phyloP scores from a whole-genome alignment of 1,140 invertebrate genomes.

The Tetramorium simillimum region DNA sequence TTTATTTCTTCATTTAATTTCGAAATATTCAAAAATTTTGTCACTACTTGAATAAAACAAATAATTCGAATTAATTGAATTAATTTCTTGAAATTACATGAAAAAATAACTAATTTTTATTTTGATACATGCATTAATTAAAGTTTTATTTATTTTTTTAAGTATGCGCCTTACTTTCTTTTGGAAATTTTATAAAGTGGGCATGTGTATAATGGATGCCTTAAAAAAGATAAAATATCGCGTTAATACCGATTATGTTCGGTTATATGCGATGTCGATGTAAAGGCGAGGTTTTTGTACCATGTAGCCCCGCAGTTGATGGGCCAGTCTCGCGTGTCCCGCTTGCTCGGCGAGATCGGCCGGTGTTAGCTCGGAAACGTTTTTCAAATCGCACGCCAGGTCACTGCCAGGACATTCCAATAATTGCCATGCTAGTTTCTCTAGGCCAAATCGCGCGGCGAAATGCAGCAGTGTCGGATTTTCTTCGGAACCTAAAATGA shows the following conservation, averaged over 20 bases:
- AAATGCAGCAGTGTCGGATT: slow-evolving; percentile 95
- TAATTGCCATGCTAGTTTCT: slow-evolving; percentile 92
- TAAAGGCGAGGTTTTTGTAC: slow-evolving; percentile 83
- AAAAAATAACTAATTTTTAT: not conserved
- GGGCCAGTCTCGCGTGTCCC: slow-evolving; percentile 89
- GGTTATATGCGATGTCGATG: slow-evolving; percentile 66
- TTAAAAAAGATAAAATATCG: slow-evolving; percentile 61
- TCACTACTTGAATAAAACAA: not conserved
- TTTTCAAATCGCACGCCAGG: slow-evolving; percentile 91
- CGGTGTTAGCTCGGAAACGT: slow-evolving; percentile 91
- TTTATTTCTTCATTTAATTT: not conserved
- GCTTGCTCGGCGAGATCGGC: slow-evolving; percentile 92
- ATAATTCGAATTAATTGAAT: too few relatives aligned
- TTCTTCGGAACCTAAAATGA: slow-evolving; percentile 89
- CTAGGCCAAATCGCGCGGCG: slow-evolving; percentile 93
- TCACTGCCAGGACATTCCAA: slow-evolving; percentile 94
- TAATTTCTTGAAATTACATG: not conserved
- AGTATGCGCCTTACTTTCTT: not conserved
- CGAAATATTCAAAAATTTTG: not conserved
- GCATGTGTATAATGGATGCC: not conserved
- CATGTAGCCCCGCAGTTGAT: slow-evolving; percentile 91
- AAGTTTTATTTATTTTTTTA: not conserved
- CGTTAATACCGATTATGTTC: slow-evolving; percentile 63
- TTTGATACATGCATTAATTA: slow-evolving; percentile 2
- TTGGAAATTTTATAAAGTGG: not conserved